A percentile compares a stretch with the other conserved stretches of the same genome.
Evolutionary conservation across 2,888 invertebrate species (phyloP).

Genomic region (Lasioglossum zephyrum): DNA sequence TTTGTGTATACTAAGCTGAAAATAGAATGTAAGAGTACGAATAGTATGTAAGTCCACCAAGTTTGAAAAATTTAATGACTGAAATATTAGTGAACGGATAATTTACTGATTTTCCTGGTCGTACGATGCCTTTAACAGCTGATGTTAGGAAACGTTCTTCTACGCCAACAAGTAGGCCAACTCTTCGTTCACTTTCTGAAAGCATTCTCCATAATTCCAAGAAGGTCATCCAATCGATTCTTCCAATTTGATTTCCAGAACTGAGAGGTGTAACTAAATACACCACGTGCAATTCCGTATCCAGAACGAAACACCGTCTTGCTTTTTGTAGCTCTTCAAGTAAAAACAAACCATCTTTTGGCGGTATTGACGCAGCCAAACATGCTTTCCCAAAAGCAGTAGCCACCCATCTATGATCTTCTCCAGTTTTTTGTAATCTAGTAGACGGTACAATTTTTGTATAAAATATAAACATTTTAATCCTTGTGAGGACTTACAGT

Average conservation of each 20-base stretch:
- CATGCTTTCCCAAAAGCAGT: constrained; percentile 97
- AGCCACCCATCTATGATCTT: constrained; percentile 87
- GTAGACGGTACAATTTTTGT: constrained; percentile 10
- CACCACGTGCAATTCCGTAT: constrained; percentile 97
- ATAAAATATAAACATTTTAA: constrained; percentile 15
- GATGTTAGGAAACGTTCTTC: constrained; percentile 93
- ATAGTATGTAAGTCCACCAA: background rate
- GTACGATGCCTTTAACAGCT: constrained; percentile 89
- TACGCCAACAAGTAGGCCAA: constrained; percentile 95
- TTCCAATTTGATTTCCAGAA: constrained; percentile 91
- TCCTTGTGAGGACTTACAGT: background rate
- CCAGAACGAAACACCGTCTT: constrained; percentile 94
- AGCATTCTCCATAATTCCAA: constrained; percentile 93
- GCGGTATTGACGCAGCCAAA: constrained; percentile 96
- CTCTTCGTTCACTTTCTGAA: constrained; percentile 91
- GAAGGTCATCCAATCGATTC: constrained; percentile 91
- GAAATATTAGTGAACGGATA: constrained; percentile 1
- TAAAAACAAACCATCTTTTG: constrained; percentile 95
- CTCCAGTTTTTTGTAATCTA: constrained; percentile 70
- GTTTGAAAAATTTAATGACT: background rate
- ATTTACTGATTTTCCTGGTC: constrained; percentile 80
- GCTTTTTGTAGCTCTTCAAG: constrained; percentile 96
- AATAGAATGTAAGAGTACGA: constrained; percentile 16
- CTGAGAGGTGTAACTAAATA: constrained; percentile 98
- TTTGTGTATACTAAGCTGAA: constrained; percentile 81